phyloP scores from a whole-genome alignment of 92 coral and sea anemone species.

The Phenganax subtilis region DNA sequence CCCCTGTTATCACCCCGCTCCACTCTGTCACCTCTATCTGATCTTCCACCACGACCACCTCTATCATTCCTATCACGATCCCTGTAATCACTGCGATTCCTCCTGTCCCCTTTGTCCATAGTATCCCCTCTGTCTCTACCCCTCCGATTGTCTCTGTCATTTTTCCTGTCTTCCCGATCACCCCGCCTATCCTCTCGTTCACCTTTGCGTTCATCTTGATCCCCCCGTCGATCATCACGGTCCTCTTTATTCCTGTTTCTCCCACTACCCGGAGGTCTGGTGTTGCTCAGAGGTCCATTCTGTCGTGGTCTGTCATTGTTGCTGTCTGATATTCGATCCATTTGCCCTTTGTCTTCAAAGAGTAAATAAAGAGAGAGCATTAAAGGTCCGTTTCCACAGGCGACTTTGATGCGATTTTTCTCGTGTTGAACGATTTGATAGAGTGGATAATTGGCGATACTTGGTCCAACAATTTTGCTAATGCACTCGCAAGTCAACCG shows the following conservation, averaged over 20 bases:
- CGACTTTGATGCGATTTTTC: too few relatives aligned
- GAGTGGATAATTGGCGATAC: too few relatives aligned
- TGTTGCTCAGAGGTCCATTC: slow-evolving; percentile 56
- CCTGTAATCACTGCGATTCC: background rate
- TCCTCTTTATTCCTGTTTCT: slow-evolving; percentile 56
- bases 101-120: slow-evolving; percentile 8
- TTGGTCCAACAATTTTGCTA: too few relatives aligned
- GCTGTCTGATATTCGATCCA: slow-evolving; percentile 58
- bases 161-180: background rate
- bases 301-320: slow-evolving; percentile 55
- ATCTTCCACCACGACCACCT: slow-evolving; percentile 2
- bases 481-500: too few relatives aligned
- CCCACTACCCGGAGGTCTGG: slow-evolving; percentile 72
- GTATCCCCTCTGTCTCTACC: slow-evolving; percentile 27
- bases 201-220: slow-evolving; percentile 8
- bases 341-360: slow-evolving; percentile 26
- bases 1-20: background rate
- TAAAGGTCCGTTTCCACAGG: too few relatives aligned
- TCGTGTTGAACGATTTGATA: too few relatives aligned
- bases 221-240: slow-evolving; percentile 23
- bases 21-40: background rate
- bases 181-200: slow-evolving; percentile 19
- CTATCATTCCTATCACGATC: slow-evolving; percentile 24
- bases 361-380: background rate
- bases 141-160: slow-evolving; percentile 18